Evolutionary conservation across 2,113 vertebrate genomes (phyloP).

Genomic region (Phaethon lepturus): DNA sequence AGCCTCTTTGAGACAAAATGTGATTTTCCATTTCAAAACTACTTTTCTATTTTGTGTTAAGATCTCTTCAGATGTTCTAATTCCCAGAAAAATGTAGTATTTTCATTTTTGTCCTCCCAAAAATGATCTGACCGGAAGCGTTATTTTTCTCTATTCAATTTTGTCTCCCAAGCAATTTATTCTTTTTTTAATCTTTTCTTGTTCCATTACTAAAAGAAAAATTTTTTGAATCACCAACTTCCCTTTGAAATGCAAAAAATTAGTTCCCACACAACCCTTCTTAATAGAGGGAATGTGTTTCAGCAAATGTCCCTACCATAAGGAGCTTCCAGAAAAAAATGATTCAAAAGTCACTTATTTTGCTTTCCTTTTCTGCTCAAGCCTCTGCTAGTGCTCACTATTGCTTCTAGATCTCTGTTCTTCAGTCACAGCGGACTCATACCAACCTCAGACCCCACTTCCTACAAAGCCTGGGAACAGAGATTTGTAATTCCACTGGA

Average conservation of each 20-base stretch:
- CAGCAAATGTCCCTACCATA: neutral
- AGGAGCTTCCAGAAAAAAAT: neutral
- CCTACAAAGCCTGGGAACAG: neutral
- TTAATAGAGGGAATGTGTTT: neutral
- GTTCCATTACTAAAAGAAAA: neutral
- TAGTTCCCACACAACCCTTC: neutral
- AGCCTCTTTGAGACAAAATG: neutral
- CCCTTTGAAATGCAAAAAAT: constrained; percentile 2
- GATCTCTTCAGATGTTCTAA: neutral
- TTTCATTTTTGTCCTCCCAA: neutral
- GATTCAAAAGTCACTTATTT: neutral
- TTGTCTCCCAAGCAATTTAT: neutral
- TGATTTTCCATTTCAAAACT: neutral
- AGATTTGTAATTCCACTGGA: neutral
- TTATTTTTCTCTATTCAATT: neutral
- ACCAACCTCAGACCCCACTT: neutral
- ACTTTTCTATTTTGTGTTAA: neutral
- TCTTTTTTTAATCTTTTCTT: neutral
- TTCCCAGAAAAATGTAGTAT: neutral
- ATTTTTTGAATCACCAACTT: neutral
- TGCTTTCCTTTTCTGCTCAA: neutral
- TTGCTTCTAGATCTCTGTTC: neutral
- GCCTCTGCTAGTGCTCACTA: neutral
- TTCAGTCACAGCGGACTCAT: neutral
- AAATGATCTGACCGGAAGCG: neutral